Base-by-base conservation (phyloP, 2,113 vertebrate species). In the Calyptommatus sinebrachiatus region DNA sequence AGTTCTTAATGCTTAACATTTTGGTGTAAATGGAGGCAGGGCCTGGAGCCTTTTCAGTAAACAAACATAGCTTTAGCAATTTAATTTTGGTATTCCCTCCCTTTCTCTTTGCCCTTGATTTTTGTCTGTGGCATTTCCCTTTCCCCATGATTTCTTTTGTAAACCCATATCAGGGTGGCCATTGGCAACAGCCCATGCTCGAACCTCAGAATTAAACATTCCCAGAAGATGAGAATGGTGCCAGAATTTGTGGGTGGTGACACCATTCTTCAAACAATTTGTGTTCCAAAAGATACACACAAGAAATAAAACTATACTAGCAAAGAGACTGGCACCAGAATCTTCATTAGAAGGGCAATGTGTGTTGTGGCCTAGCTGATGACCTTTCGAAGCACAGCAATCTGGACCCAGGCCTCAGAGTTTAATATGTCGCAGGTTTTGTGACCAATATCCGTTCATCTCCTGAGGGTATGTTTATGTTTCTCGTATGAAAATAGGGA, bases 401-500 rank as follows among this genome's bases (percentile, higher is more conserved):
- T 78, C 65, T 81, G 26, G 14, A 18, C 79, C 65, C 76, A 81
- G 2, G 83, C 48, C 74, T 84, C 1, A 1, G 83, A 88, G 77
- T 76, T 50, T 46, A 82, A 82, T 68, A 3, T 71, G 68, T 85
- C 86, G 22, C 67, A 66, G 73, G 76, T 89, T 85, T 91, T 78
- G 74, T 82, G 12, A 86, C 81, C 77, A 88, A 82, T 91, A 88
- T 57, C 84, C 45, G 4, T 81, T 90, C 81, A 69, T 76, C 76
- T 86, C 6, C 7, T 82, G 84, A 78, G 73, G 83, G 48, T 80
- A 21, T 90, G 81, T 91, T 93, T 90, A 73, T 81, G 77, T 89
- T 90, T 88, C 85, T 90, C 76, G 72, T 81, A 35, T 88, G 88
- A 7, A 21, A 79, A 61, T 77, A 84, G 88, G 89, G 78, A 89